Evolutionary conservation across 2,113 vertebrate genomes (phyloP).

Genomic region (Odontesthes bonariensis): DNA sequence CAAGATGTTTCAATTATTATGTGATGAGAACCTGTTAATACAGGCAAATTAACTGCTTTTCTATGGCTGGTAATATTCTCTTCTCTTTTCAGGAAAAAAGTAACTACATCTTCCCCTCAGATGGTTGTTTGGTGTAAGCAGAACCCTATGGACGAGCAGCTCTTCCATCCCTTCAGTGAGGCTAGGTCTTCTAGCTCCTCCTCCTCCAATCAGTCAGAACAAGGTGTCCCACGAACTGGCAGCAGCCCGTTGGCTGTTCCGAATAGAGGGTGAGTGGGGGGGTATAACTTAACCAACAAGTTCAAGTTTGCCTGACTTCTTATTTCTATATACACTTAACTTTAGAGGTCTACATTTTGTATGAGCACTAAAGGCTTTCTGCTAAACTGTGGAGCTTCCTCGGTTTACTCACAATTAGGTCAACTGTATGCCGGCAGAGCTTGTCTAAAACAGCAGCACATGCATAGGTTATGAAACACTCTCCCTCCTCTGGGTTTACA

Average conservation of each 20-base stretch:
- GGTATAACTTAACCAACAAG: rapidly evolving
- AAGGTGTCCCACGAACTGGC: slow-evolving; percentile 85
- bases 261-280: slow-evolving; percentile 87
- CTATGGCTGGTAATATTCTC: background rate
- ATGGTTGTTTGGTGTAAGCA: slow-evolving; percentile 87
- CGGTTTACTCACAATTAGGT: background rate
- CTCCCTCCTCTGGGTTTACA: too few species aligned
- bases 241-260: slow-evolving; percentile 97
- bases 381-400: background rate
- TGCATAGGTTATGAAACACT: background rate
- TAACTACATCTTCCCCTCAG: slow-evolving; percentile 88
- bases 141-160: slow-evolving; percentile 85
- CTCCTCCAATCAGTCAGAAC: slow-evolving; percentile 95
- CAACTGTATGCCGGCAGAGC: background rate
- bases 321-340: slow-evolving; percentile 1
- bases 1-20: too few species aligned
- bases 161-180: slow-evolving; percentile 81
- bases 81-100: slow-evolving; percentile 87
- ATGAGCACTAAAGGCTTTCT: slow-evolving; percentile 6
- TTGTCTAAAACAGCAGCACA: background rate
- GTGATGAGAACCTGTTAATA: too few species aligned
- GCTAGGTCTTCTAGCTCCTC: slow-evolving; percentile 93
- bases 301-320: background rate
- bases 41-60: too few species aligned
- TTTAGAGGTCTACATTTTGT: slow-evolving; percentile 20